Evolutionary conservation across 1,140 invertebrate species (phyloP).

Genomic region (Cyrtorhinus lividipennis): DNA sequence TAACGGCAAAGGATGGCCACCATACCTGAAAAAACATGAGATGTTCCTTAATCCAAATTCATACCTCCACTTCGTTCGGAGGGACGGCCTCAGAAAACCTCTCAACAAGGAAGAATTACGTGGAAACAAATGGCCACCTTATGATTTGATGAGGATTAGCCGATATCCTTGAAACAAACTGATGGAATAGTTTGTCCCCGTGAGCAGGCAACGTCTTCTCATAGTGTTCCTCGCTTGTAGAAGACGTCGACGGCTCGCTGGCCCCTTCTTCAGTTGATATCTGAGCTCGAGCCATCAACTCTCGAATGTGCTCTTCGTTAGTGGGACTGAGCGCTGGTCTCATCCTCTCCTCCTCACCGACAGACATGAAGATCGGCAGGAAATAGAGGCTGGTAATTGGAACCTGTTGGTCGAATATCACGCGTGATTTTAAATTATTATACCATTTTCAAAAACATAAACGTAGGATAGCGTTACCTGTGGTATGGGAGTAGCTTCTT

Average conservation of each 20-base stretch:
- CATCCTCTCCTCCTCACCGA: slow-evolving; percentile 38
- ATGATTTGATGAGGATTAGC: slow-evolving; percentile 66
- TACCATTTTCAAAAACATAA: neutral
- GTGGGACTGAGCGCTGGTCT: slow-evolving; percentile 17
- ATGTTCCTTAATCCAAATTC: too few relatives aligned
- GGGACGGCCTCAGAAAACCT: neutral
- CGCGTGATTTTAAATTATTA: neutral
- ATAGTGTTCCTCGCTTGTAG: slow-evolving; percentile 43
- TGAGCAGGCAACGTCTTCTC: slow-evolving; percentile 61
- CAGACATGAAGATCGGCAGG: slow-evolving; percentile 40
- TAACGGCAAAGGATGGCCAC: slow-evolving; percentile 43
- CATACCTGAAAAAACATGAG: slow-evolving; percentile 37
- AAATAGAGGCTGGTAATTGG: slow-evolving; percentile 29
- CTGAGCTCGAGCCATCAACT: slow-evolving; percentile 39
- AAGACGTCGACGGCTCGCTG: slow-evolving; percentile 24
- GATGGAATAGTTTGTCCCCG: slow-evolving; percentile 66
- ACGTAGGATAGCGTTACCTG: too few relatives aligned
- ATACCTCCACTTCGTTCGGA: neutral
- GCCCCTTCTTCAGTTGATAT: slow-evolving; percentile 22
- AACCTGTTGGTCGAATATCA: slow-evolving; percentile 20
- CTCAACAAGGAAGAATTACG: neutral
- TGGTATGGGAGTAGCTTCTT: slow-evolving; percentile 37
- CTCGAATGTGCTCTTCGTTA: slow-evolving; percentile 39
- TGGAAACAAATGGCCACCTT: slow-evolving; percentile 38
- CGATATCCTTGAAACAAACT: slow-evolving; percentile 55